phyloP scores from a whole-genome alignment of 2,888 invertebrate species.

The Tachystola acroxantha region DNA sequence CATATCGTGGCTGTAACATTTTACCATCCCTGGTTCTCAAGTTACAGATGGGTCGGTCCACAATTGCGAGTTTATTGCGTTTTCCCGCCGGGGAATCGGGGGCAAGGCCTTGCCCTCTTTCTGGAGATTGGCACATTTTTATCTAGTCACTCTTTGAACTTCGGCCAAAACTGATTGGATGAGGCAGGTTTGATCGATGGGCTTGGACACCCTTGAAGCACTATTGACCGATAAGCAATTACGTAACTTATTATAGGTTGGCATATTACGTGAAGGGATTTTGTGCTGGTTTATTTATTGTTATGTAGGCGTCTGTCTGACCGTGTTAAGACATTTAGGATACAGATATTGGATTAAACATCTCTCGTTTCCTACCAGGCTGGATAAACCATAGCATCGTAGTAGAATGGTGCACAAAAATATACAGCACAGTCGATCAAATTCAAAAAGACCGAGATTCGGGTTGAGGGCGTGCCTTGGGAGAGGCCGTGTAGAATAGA shows the following conservation, averaged over 20 bases:
- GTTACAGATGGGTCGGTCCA: slow-evolving; percentile 4
- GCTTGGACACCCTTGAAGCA: slow-evolving; percentile 12
- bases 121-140: slow-evolving; percentile 72
- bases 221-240: not conserved
- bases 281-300: no score
- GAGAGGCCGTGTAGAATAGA: no score
- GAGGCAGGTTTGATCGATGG: slow-evolving; percentile 40
- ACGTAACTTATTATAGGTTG: not conserved
- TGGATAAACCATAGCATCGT: no score
- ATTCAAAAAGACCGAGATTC: no score
- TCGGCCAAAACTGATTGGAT: slow-evolving; percentile 38
- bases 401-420: no score
- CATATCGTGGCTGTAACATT: not conserved
- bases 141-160: slow-evolving; percentile 51
- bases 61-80: slow-evolving; percentile 46
- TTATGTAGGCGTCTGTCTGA: no score
- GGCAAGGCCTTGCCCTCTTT: slow-evolving; percentile 69
- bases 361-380: no score
- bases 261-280: no score
- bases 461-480: no score
- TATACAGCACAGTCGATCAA: no score
- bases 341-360: no score
- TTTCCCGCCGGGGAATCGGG: slow-evolving; percentile 56
- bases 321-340: no score
- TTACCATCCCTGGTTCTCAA: slow-evolving; percentile 1